These are phyloP conservation scores for Muschampia plurimacula DNA, from an alignment of 2,888 invertebrate species.

Conservation along the genomic window DNA sequence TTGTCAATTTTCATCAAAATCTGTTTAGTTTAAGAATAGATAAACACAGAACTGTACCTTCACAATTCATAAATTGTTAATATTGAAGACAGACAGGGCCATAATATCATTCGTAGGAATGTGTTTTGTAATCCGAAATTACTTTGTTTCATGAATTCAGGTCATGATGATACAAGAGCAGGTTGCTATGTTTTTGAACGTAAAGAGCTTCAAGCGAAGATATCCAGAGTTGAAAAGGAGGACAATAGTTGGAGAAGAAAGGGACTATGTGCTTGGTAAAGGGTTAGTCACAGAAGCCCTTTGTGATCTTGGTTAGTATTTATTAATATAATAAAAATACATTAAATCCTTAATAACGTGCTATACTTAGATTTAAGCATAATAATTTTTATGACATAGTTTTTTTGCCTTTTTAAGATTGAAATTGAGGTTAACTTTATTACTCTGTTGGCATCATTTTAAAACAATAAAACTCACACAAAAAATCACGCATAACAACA, in stretches of 20 bases:
- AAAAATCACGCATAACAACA: too few species aligned
- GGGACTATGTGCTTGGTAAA: conserved; percentile 93
- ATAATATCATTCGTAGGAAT: neutral
- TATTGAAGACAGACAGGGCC: too few species aligned
- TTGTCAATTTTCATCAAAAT: too few species aligned
- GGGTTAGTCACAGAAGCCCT: conserved; percentile 95
- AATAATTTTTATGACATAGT: neutral
- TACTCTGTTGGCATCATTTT: neutral
- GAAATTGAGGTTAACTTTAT: conserved; percentile 8
- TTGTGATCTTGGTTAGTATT: conserved; percentile 93
- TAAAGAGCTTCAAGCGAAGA: conserved; percentile 98
- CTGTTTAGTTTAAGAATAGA: too few species aligned
- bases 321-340: neutral
- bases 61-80: too few species aligned
- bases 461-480: too few species aligned
- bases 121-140: neutral
- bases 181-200: conserved; percentile 97
- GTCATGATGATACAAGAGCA: conserved; percentile 98
- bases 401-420: neutral
- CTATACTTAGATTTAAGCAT: too few species aligned
- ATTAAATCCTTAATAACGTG: too few species aligned
- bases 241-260: conserved; percentile 93
- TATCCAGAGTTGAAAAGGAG: conserved; percentile 95
- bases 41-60: too few species aligned
- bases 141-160: conserved; percentile 71